These are phyloP conservation scores for Nyctalus aviator DNA, from an alignment of 2,797 vertebrate species.

Conservation along the genomic window DNA sequence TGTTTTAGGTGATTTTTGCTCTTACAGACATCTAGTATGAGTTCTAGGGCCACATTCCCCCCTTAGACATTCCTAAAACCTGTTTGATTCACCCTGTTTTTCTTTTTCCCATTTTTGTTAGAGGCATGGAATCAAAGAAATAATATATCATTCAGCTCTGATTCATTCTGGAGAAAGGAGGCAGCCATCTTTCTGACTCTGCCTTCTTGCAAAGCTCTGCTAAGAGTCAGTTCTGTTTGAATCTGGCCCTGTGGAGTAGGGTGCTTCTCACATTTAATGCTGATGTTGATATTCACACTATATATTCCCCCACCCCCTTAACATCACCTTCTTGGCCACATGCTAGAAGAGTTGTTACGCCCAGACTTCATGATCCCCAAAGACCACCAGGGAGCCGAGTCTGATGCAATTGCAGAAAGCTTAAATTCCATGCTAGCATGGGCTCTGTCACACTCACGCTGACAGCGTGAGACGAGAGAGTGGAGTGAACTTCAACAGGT, in stretches of 20 bases:
- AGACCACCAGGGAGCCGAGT: too few species aligned
- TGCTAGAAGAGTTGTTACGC: neutral
- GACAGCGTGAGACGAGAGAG: too few species aligned
- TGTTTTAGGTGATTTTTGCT: slow-evolving; percentile 15
- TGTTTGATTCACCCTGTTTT: neutral
- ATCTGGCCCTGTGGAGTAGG: neutral
- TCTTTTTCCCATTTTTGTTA: neutral
- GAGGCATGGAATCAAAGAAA: slow-evolving; percentile 1
- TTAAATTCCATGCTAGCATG: too few species aligned
- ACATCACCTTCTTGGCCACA: neutral
- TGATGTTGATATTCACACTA: neutral
- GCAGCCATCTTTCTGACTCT: neutral
- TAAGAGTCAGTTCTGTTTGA: neutral
- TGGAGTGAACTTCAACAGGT: too few species aligned
- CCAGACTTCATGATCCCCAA: too few species aligned
- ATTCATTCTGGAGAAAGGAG: slow-evolving; percentile 16
- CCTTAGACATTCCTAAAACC: neutral
- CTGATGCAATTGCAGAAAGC: too few species aligned
- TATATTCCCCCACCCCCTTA: neutral
- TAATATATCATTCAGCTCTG: neutral
- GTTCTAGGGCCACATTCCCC: neutral
- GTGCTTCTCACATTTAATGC: neutral
- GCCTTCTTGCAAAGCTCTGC: neutral
- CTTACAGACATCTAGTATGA: neutral
- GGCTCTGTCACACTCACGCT: too few species aligned